These are phyloP conservation scores for Hycleus cichorii DNA, from an alignment of 1,140 invertebrate genomes.

Conservation along the genomic window DNA sequence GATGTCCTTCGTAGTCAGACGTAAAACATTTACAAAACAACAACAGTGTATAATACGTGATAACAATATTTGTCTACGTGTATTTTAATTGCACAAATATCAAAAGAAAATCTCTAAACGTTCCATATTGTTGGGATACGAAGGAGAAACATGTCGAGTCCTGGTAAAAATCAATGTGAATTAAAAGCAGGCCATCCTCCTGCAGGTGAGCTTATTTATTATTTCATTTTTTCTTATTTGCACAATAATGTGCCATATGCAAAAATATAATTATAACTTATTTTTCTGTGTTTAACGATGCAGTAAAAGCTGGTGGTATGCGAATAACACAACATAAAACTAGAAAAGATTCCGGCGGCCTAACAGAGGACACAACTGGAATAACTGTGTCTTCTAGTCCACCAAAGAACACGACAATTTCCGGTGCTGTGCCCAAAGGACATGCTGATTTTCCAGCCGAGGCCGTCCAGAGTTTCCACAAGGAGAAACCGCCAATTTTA, in stretches of 20 bases:
- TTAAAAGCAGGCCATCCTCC: constrained; percentile 76
- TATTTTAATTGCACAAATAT: too few species aligned
- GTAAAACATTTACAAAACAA: too few species aligned
- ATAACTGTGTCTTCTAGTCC: constrained; percentile 51
- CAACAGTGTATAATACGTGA: too few species aligned
- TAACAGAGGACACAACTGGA: constrained; percentile 39
- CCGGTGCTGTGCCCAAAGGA: constrained; percentile 70
- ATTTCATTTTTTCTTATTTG: background rate
- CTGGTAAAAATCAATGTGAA: constrained; percentile 51
- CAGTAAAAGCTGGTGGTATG: constrained; percentile 89
- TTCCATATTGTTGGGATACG: background rate
- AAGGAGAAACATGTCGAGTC: constrained; percentile 46
- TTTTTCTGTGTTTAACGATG: constrained; percentile 9
- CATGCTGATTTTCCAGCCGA: constrained; percentile 83
- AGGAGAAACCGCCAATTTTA: constrained; percentile 60
- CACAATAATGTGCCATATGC: background rate
- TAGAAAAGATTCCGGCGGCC: constrained; percentile 43
- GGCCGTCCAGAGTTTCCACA: constrained; percentile 74
- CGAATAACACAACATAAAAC: constrained; percentile 82
- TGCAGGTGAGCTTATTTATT: constrained; percentile 56
- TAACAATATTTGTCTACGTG: too few species aligned
- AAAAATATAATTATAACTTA: background rate
- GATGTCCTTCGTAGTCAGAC: too few species aligned
- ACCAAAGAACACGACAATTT: constrained; percentile 63
- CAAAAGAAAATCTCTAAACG: too few species aligned